Base-by-base conservation (phyloP, 1,140 invertebrate species). In the Sminthurides bifidus region DNA sequence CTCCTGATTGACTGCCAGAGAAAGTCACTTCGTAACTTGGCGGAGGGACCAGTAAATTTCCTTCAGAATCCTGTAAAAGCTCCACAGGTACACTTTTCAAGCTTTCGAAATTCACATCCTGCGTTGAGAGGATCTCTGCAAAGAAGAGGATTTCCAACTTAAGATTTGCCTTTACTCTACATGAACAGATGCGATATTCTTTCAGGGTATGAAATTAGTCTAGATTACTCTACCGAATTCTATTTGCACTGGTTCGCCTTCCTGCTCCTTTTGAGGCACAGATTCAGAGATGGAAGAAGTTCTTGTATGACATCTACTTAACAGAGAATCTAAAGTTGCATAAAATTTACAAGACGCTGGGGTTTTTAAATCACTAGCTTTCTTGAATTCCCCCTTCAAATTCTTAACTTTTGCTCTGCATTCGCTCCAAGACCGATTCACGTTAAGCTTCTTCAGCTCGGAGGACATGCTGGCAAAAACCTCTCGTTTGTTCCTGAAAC, bases 371-470 rank as follows among this genome's bases (percentile, higher is more conserved):
- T 54, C 52, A 45, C 41, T 44, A 2, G 52, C 52, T 24, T 54
- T 54, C 15, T 45, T 44, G 21, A 31, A 54, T 27, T 54, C 52
- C 2, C 41, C 52, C 21, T 54, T 54, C 23, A 54, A 45, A 46
- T 54, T 54, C 31, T 54, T 54, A 17, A 54, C 35, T 45, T 54
- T 54, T 12, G 52, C 52, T 54, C 52, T 26, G 15, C 52, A 54
- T 46, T 54, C 52, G 23, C 31, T 43, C 52, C 52, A 54, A 23
- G 24, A 30, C 14, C 52, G 21, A 17, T 12, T 54, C 15, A 54
- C 52, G 17, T 24, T 24, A 10, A 44, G 35, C 26, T 45, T 43
- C 4, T 26, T 35, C 12, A 54, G 21, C 21, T 54, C 52, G 3
- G 17, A 1, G 1, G 52, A 54, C 5, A 54, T 3, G 19, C 33